phyloP scores from a whole-genome alignment of 1,140 invertebrate genomes.

The Myzus persicae region DNA sequence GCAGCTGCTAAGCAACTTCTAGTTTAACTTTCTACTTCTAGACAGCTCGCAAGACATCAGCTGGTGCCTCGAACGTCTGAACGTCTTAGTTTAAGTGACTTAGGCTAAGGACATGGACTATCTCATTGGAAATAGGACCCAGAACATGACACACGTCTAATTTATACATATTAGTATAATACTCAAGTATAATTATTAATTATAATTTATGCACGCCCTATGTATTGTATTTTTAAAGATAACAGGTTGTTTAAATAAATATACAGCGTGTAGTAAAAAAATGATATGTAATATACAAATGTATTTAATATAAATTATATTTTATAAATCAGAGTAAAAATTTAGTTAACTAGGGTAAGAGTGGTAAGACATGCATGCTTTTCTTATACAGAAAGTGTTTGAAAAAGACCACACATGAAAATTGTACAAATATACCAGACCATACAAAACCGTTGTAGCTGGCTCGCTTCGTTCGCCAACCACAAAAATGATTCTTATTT shows the following conservation, averaged over 20 bases:
- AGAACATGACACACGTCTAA: neutral
- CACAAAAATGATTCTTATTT: neutral
- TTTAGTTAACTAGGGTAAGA: neutral
- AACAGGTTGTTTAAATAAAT: no score
- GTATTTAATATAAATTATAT: no score
- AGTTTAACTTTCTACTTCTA: slow-evolving; percentile 1
- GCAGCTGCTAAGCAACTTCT: neutral
- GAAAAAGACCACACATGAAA: neutral
- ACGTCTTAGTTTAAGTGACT: neutral
- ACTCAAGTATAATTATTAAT: no score
- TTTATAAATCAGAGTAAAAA: no score
- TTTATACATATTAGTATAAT: no score
- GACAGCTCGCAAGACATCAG: neutral
- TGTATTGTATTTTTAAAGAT: no score
- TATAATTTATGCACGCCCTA: no score
- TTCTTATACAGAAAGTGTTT: neutral
- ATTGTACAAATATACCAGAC: neutral
- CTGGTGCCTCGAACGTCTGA: neutral
- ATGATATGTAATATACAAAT: no score
- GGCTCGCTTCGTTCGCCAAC: neutral
- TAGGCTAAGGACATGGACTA: neutral
- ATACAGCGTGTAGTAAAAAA: no score
- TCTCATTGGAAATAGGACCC: neutral
- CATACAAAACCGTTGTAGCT: neutral
- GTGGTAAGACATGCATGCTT: neutral